Evolutionary conservation across 2,113 vertebrate species (phyloP).

Genomic region (Canis aureus): DNA sequence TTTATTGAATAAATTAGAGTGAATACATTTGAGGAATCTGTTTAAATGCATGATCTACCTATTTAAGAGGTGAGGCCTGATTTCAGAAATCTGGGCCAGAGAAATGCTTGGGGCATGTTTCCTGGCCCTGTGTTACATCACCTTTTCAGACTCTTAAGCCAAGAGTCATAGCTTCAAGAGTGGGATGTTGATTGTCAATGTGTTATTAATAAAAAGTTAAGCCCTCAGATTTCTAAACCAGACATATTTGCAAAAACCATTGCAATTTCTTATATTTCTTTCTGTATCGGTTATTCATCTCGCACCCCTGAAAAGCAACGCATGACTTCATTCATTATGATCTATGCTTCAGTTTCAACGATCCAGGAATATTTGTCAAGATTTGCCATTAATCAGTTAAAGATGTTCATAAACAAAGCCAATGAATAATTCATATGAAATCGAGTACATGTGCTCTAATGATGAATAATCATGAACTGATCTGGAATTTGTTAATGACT

Average conservation of each 20-base stretch:
- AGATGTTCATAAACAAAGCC: conserved; percentile 82
- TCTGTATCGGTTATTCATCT: conserved; percentile 68
- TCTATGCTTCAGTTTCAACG: conserved; percentile 19
- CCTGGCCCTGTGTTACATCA: conserved; percentile 59
- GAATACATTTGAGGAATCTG: conserved; percentile 39
- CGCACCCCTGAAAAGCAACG: conserved; percentile 62
- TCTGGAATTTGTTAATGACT: conserved; percentile 83
- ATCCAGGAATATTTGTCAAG: conserved; percentile 80
- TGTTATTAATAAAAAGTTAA: conserved; percentile 78
- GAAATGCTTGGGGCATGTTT: conserved; percentile 57
- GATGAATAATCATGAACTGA: conserved; percentile 86
- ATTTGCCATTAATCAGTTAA: conserved; percentile 83
- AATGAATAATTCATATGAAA: conserved; percentile 83
- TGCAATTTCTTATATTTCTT: conserved; percentile 42
- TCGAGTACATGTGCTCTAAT: conserved; percentile 69
- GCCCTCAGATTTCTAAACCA: conserved; percentile 76
- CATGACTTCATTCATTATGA: conserved; percentile 76
- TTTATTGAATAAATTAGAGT: background rate
- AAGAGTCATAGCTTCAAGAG: conserved; percentile 53
- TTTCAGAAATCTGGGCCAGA: conserved; percentile 53
- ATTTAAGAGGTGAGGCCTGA: conserved; percentile 4
- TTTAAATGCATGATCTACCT: background rate
- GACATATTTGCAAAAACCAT: conserved; percentile 75
- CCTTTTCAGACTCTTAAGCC: conserved; percentile 69
- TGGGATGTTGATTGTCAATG: conserved; percentile 72